Evolutionary conservation across 2,113 vertebrate species (phyloP).

Genomic region (Lepidothrix coronata): DNA sequence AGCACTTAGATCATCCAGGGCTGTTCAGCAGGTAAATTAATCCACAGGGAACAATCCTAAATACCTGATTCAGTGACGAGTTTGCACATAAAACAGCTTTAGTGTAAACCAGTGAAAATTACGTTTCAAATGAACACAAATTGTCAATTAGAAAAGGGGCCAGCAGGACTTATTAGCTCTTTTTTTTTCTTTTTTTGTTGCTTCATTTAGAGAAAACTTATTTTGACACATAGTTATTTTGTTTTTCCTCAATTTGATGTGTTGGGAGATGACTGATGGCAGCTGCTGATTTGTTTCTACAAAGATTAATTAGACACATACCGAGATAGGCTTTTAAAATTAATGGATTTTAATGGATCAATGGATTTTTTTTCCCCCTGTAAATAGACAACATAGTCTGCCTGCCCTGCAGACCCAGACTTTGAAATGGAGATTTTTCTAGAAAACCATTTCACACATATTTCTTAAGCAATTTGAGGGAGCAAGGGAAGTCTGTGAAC

Average conservation of each 20-base stretch:
- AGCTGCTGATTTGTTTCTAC: neutral
- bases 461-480: neutral
- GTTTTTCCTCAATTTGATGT: neutral
- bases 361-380: neutral
- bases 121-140: neutral
- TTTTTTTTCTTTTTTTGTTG: neutral
- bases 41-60: conserved; percentile 14
- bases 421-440: neutral
- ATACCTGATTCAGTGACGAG: neutral
- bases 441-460: neutral
- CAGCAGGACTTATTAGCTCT: neutral
- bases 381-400: neutral
- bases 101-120: neutral
- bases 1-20: neutral
- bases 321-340: neutral
- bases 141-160: neutral
- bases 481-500: neutral
- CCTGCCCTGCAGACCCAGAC: neutral
- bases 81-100: neutral
- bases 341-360: neutral
- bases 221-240: neutral
- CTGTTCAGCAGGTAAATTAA: conserved; percentile 28
- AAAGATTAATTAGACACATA: neutral
- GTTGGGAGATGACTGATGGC: neutral
- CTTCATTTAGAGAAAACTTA: neutral